These are phyloP conservation scores for Notamacropus eugenii DNA, from an alignment of 2,797 vertebrate genomes.

Conservation along the genomic window DNA sequence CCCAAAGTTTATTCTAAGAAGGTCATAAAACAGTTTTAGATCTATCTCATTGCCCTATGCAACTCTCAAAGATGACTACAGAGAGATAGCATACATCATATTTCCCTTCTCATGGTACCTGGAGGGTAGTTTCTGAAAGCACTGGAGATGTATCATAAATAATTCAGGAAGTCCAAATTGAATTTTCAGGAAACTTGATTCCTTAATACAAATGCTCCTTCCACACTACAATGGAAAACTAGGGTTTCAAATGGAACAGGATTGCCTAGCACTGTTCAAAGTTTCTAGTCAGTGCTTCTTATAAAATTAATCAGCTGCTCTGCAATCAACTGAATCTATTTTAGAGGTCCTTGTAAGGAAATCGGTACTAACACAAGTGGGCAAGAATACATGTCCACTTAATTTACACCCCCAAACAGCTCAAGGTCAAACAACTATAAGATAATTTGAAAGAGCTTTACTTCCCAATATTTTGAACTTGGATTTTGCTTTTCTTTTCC, in stretches of 20 bases:
- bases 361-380: neutral
- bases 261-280: conserved; percentile 13
- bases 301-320: neutral
- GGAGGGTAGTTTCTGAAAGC: conserved; percentile 75
- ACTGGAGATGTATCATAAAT: conserved; percentile 78
- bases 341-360: conserved; percentile 2
- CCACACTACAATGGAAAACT: conserved; percentile 60
- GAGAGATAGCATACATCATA: conserved; percentile 66
- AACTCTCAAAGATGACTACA: conserved; percentile 64
- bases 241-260: conserved; percentile 4
- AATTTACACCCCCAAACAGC: neutral
- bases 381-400: neutral
- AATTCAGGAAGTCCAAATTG: conserved; percentile 72
- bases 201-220: conserved; percentile 55
- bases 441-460: neutral
- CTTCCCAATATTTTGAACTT: neutral
- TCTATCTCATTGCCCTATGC: conserved; percentile 18
- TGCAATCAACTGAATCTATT: conserved; percentile 14
- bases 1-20: conserved; percentile 7
- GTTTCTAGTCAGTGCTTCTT: neutral
- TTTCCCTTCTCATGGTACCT: conserved; percentile 67
- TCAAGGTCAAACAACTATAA: neutral
- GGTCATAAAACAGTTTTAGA: conserved; percentile 52
- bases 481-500: neutral
- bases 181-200: conserved; percentile 70